A percentile compares a stretch with the other conserved stretches of the same genome.
Evolutionary conservation across 37 sponge, comb jelly and placozoan species (phyloP).

Genomic region (Geodia barretti): DNA sequence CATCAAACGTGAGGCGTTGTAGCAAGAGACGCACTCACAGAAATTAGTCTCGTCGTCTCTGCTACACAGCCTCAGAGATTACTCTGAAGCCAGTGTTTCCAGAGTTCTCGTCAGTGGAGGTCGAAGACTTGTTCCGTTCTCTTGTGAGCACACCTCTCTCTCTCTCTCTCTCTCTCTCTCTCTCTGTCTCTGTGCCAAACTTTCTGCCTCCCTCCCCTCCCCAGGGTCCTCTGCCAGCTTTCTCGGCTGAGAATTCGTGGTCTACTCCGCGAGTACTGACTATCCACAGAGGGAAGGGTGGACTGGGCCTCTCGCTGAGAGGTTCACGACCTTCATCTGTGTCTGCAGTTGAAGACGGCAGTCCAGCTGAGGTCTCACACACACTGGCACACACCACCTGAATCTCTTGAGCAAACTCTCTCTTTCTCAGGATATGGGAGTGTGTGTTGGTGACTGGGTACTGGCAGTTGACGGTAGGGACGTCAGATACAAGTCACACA

Average conservation of each 20-base stretch:
- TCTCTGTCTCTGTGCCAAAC: constrained; percentile 6
- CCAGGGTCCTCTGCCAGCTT: constrained; percentile 58
- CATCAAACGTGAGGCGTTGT: constrained; percentile 34
- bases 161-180: constrained; percentile 40
- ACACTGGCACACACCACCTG: not conserved
- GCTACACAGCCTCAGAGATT: constrained; percentile 27
- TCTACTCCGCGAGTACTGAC: constrained; percentile 37
- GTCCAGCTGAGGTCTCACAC: constrained; percentile 12
- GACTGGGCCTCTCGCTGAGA: constrained; percentile 50
- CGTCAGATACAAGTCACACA: constrained; percentile 31
- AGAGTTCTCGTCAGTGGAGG: constrained; percentile 16
- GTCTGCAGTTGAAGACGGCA: constrained; percentile 29
- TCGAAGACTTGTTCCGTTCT: constrained; percentile 40
- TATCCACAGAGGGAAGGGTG: constrained; percentile 11
- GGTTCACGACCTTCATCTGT: constrained; percentile 46
- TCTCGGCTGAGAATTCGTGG: constrained; percentile 60
- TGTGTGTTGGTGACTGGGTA: constrained; percentile 47
- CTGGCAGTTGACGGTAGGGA: constrained; percentile 36
- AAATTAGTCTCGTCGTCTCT: not conserved
- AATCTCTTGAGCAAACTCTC: not conserved
- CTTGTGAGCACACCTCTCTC: constrained; percentile 21
- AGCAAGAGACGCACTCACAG: not conserved
- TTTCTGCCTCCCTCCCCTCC: not conserved
- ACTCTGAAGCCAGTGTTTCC: constrained; percentile 17
- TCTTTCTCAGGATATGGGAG: constrained; percentile 24